Evolutionary conservation across 1,140 invertebrate genomes (phyloP).

Genomic region (Anastrepha obliqua): DNA sequence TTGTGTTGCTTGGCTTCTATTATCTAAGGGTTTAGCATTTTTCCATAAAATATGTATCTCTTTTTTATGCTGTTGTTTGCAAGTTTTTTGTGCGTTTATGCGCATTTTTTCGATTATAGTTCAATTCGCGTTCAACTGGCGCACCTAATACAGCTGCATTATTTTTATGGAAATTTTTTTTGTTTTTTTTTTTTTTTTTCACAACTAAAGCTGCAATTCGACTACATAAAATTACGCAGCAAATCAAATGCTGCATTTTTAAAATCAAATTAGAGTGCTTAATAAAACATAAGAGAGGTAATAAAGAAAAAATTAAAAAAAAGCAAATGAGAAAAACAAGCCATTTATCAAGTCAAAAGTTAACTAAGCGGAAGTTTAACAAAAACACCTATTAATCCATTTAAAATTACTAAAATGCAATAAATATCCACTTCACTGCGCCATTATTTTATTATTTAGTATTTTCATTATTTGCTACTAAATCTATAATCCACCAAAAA

Average conservation of each 20-base stretch:
- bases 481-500: no score
- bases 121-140: not conserved
- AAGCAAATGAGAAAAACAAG: not conserved
- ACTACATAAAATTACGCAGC: not conserved
- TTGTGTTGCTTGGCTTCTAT: no score
- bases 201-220: not conserved
- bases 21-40: no score
- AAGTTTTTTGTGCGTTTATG: not conserved
- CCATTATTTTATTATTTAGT: not conserved
- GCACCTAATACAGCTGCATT: not conserved
- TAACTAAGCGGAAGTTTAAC: not conserved
- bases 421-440: not conserved
- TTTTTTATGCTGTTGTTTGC: not conserved
- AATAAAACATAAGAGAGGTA: not conserved
- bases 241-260: not conserved
- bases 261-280: slow-evolving; percentile 16
- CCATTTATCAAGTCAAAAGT: slow-evolving; percentile 43
- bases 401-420: slow-evolving; percentile 39
- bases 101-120: not conserved
- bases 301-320: no score
- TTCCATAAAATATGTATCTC: no score
- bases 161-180: not conserved
- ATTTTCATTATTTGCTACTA: not conserved
- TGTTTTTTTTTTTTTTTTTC: not conserved
- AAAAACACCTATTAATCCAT: slow-evolving; percentile 27